Evolutionary conservation across 2,797 vertebrate species (phyloP).

Genomic region (Hippopotamyrus pictus): DNA sequence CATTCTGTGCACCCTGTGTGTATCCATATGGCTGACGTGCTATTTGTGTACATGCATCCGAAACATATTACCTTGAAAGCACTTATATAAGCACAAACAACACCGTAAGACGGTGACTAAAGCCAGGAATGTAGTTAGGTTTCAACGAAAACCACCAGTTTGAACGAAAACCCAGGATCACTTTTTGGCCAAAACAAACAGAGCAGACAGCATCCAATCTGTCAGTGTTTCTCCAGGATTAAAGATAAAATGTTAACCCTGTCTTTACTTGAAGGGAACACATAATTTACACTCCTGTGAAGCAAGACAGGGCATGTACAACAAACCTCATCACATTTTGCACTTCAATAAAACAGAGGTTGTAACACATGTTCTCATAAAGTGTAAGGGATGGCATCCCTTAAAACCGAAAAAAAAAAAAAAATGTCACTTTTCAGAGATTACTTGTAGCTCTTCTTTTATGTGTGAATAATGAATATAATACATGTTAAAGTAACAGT

Average conservation of each 20-base stretch:
- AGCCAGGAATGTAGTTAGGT: background rate
- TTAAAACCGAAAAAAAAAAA: background rate
- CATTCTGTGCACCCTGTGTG: slow-evolving; percentile 8
- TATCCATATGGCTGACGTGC: background rate
- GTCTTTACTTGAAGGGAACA: background rate
- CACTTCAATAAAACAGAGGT: background rate
- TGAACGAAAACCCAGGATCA: background rate
- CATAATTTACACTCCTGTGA: background rate
- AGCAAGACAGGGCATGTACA: background rate
- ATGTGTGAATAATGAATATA: background rate
- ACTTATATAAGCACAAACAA: background rate
- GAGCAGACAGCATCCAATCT: background rate
- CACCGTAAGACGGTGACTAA: background rate
- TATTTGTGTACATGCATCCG: background rate
- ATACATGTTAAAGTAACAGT: background rate
- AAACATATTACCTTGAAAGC: background rate
- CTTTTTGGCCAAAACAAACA: background rate
- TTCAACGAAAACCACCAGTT: background rate
- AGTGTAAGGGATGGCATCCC: background rate
- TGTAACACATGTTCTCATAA: background rate
- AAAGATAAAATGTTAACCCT: background rate
- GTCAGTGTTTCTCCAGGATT: slow-evolving; percentile 9
- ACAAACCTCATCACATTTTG: background rate
- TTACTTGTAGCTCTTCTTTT: background rate
- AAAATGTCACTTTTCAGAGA: background rate